phyloP scores from a whole-genome alignment of 2,888 invertebrate species.

The Ormyrus labotus region DNA sequence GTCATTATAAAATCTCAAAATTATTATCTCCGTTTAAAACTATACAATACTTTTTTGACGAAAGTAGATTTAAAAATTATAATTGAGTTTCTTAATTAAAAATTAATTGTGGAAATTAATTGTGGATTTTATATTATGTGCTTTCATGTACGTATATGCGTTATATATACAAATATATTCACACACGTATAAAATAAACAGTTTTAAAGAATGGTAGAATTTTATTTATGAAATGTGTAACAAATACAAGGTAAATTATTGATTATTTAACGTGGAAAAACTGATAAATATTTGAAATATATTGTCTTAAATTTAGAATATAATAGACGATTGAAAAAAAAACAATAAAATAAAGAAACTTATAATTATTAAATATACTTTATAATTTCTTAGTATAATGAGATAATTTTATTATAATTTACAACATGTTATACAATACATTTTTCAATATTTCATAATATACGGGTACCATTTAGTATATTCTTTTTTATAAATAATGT shows the following conservation, averaged over 20 bases:
- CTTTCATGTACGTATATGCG: too few relatives aligned
- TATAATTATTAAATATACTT: neutral
- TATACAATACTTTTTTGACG: constrained; percentile 44
- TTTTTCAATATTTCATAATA: too few relatives aligned
- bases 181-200: too few relatives aligned
- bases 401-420: neutral
- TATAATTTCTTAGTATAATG: neutral
- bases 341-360: too few relatives aligned
- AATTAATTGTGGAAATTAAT: constrained; percentile 20
- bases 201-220: neutral
- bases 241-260: constrained; percentile 21
- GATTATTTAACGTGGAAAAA: neutral
- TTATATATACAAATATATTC: too few relatives aligned
- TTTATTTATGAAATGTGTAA: constrained; percentile 40
- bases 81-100: constrained; percentile 14
- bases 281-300: neutral
- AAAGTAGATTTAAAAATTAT: constrained; percentile 24
- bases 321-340: too few relatives aligned
- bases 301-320: too few relatives aligned
- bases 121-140: too few relatives aligned
- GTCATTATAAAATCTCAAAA: constrained; percentile 20
- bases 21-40: constrained; percentile 36
- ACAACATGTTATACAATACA: neutral
- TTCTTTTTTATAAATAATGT: too few relatives aligned
- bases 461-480: too few relatives aligned